Percentiles rank a stretch among this genome's conserved stretches.
Evolutionary conservation across 1,140 invertebrate species (phyloP).

Genomic region (Heliconius nattereri): DNA sequence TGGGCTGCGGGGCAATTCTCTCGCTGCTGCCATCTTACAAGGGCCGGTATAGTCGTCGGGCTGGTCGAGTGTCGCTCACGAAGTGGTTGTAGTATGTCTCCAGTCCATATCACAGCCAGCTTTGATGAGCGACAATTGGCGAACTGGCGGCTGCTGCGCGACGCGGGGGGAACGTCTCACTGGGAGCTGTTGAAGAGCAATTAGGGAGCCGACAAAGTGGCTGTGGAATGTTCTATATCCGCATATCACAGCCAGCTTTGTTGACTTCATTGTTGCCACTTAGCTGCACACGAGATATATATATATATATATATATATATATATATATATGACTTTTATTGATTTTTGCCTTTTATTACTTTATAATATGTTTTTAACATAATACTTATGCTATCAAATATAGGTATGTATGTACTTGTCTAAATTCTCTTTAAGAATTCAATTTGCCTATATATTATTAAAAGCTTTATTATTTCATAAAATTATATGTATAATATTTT

Average conservation of each 20-base stretch:
- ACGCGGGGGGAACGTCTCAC: neutral
- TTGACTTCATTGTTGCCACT: slow-evolving; percentile 60
- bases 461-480: too few relatives aligned
- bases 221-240: slow-evolving; percentile 56
- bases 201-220: slow-evolving; percentile 62
- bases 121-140: slow-evolving; percentile 73
- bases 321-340: too few relatives aligned
- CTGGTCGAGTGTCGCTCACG: slow-evolving; percentile 59
- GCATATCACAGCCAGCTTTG: slow-evolving; percentile 81
- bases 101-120: slow-evolving; percentile 78
- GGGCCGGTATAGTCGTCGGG: neutral
- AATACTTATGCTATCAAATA: neutral
- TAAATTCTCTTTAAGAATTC: neutral
- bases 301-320: too few relatives aligned
- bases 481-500: too few relatives aligned
- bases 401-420: neutral
- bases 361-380: neutral
- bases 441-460: neutral
- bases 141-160: neutral
- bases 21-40: neutral
- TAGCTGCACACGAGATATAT: too few relatives aligned
- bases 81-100: slow-evolving; percentile 69
- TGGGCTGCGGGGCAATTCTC: slow-evolving; percentile 56
- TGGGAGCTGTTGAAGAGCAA: slow-evolving; percentile 16
- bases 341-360: neutral